A percentile compares a stretch with the other conserved stretches of the same genome.
Conservation (phyloP, 1,140 invertebrate species). For the Ceratina australensis region DNA sequence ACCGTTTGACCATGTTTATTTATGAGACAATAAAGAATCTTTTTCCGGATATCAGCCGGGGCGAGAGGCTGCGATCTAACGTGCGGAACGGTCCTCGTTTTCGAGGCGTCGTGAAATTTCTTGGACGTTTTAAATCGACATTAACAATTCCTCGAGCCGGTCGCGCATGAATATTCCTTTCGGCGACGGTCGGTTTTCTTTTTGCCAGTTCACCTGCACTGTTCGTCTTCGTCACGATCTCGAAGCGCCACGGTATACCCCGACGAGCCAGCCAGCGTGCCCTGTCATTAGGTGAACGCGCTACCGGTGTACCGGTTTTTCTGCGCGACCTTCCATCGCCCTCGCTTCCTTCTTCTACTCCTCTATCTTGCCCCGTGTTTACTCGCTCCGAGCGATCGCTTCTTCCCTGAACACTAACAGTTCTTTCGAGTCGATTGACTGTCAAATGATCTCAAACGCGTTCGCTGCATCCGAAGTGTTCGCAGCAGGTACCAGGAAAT, state of each 20-base stretch:
- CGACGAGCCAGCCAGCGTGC: slow-evolving; percentile 38
- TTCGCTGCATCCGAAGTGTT: too few species aligned
- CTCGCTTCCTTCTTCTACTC: not conserved
- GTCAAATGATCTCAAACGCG: too few species aligned
- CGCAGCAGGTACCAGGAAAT: too few species aligned
- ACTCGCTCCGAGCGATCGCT: not conserved
- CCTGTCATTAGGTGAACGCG: slow-evolving; percentile 58
- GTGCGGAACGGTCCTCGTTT: not conserved
- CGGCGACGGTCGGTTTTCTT: slow-evolving; percentile 53
- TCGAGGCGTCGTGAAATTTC: not conserved
- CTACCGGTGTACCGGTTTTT: slow-evolving; percentile 63
- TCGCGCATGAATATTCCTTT: slow-evolving; percentile 56
- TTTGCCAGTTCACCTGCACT: slow-evolving; percentile 35
- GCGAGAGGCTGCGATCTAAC: too few species aligned
- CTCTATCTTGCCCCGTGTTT: slow-evolving; percentile 21
- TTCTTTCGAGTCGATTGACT: not conserved
- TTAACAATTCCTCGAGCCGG: slow-evolving; percentile 42
- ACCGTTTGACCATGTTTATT: too few species aligned
- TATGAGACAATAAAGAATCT: too few species aligned
- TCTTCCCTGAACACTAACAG: not conserved
- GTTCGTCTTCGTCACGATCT: slow-evolving; percentile 63
- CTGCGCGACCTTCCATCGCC: slow-evolving; percentile 33
- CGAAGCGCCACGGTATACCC: slow-evolving; percentile 46
- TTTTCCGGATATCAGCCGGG: too few species aligned
- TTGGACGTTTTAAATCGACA: not conserved